These are phyloP conservation scores for Cyprinodon brontotheroides DNA, from an alignment of 2,113 vertebrate genomes.

Conservation along the genomic window DNA sequence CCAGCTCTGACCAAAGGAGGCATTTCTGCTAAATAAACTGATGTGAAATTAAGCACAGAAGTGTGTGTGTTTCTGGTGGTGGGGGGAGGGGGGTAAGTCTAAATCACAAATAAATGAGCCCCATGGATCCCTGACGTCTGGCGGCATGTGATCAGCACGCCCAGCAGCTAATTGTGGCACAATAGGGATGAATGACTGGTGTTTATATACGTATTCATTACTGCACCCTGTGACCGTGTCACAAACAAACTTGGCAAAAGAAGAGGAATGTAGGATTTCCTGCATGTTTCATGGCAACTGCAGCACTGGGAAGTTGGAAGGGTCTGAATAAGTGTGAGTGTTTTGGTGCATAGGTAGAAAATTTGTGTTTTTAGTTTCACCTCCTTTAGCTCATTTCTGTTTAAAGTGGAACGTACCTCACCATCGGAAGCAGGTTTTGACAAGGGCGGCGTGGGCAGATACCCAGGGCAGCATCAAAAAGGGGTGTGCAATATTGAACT, in stretches of 20 bases:
- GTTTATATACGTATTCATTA: constrained; percentile 9
- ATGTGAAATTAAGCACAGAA: not conserved
- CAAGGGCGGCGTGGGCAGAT: not conserved
- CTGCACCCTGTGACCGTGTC: constrained; percentile 6
- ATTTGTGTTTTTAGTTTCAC: not conserved
- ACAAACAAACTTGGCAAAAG: constrained; percentile 24
- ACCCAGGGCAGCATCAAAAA: too few species aligned
- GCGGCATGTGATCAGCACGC: constrained; percentile 46
- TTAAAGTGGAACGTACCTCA: not conserved
- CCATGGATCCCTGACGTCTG: not conserved
- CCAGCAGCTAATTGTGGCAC: constrained; percentile 33
- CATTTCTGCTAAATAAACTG: not conserved
- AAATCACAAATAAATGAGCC: not conserved
- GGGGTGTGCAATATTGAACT: too few species aligned
- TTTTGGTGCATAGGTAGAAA: constrained; percentile 1
- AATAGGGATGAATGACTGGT: constrained; percentile 6
- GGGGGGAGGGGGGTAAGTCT: too few species aligned
- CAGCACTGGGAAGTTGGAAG: not conserved
- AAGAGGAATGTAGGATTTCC: constrained; percentile 13
- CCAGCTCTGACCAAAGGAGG: not conserved
- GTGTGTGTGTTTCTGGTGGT: not conserved
- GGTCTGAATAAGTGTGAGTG: not conserved
- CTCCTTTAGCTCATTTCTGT: not conserved
- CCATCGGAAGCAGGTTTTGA: not conserved
- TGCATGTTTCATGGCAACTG: constrained; percentile 9